phyloP scores from a whole-genome alignment of 2,888 invertebrate species.

The Dryomyza anilis region DNA sequence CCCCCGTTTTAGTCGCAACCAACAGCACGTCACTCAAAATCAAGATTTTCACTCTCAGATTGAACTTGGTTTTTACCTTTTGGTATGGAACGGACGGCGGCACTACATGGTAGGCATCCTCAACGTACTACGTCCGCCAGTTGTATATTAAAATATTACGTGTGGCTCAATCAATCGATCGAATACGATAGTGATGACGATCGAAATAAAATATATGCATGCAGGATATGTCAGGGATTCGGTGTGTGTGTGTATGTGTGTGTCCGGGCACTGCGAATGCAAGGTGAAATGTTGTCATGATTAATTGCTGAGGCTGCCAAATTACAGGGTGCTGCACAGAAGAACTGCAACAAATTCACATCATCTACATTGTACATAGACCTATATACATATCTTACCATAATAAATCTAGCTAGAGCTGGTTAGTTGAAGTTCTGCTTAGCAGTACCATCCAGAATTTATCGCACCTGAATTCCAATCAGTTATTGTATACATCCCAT shows the following conservation, averaged over 20 bases:
- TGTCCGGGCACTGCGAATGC: constrained; percentile 5
- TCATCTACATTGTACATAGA: too few species aligned
- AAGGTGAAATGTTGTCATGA: constrained; percentile 40
- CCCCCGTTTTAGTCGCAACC: too few species aligned
- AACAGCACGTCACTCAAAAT: background rate
- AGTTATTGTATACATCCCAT: too few species aligned
- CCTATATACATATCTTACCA: too few species aligned
- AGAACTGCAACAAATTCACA: background rate
- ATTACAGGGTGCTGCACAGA: constrained; percentile 3
- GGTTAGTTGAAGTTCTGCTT: too few species aligned
- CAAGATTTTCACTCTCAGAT: background rate
- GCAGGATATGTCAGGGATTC: background rate
- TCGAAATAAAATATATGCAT: constrained; percentile 45
- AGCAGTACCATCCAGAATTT: too few species aligned
- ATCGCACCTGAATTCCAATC: too few species aligned
- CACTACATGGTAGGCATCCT: background rate
- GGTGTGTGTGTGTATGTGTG: background rate
- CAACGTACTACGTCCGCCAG: background rate
- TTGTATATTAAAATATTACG: constrained; percentile 22
- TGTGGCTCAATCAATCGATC: constrained; percentile 44
- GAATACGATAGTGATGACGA: constrained; percentile 43
- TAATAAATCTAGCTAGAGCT: too few species aligned
- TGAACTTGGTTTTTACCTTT: too few species aligned
- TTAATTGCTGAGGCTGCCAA: constrained; percentile 36
- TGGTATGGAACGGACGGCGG: background rate